Evolutionary conservation across 1,140 invertebrate species (phyloP).

Genomic region (Nasonia vitripennis): DNA sequence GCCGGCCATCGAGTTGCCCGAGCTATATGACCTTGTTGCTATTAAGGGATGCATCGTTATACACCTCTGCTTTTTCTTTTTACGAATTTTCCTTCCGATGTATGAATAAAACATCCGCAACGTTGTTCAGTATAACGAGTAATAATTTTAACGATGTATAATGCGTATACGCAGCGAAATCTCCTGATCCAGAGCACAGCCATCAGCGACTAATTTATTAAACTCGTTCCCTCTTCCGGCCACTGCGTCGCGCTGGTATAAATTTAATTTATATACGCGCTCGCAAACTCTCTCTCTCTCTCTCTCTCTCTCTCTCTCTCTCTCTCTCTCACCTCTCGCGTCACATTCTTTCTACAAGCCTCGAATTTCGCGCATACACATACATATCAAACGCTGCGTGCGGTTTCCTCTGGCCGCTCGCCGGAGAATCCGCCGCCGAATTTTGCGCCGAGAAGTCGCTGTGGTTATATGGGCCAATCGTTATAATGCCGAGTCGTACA

Average conservation of each 20-base stretch:
- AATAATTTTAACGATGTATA: no score
- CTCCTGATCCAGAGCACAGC: no score
- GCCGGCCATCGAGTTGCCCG: neutral
- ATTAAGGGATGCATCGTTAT: no score
- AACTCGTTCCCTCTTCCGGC: no score
- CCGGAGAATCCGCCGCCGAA: neutral
- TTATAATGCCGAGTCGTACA: neutral
- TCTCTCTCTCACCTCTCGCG: neutral
- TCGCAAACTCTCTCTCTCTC: neutral
- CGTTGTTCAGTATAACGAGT: no score
- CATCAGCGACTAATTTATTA: no score
- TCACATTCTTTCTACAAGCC: neutral
- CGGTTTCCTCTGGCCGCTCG: neutral
- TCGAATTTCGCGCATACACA: conserved; percentile 10
- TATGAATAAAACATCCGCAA: no score
- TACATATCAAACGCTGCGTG: neutral
- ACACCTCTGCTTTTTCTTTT: no score
- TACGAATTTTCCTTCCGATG: no score
- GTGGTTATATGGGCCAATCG: conserved; percentile 33
- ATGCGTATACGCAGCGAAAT: no score
- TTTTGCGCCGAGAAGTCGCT: neutral
- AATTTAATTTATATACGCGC: no score
- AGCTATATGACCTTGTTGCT: neutral
- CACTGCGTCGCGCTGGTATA: no score
- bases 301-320: neutral